Evolutionary conservation across 1,140 invertebrate genomes (phyloP).

Genomic region (Achatina immaculata): DNA sequence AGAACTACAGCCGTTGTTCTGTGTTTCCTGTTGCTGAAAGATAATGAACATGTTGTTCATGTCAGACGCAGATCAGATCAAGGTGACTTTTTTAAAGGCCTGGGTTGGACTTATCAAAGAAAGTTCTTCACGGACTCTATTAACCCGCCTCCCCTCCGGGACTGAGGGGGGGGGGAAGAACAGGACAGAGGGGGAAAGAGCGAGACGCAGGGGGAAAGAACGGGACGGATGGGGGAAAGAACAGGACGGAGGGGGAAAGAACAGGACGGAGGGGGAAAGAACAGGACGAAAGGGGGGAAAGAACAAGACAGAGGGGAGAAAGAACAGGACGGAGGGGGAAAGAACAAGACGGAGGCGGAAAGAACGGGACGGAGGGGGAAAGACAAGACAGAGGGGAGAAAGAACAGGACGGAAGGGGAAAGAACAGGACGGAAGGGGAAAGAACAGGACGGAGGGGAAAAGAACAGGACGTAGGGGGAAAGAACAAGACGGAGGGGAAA

Average conservation of each 20-base stretch:
- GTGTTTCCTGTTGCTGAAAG: too few relatives aligned
- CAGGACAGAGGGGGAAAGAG: not conserved
- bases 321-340: not conserved
- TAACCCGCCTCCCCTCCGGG: too few relatives aligned
- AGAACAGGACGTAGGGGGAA: not conserved
- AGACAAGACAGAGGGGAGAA: not conserved
- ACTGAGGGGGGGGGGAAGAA: not conserved
- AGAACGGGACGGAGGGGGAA: not conserved
- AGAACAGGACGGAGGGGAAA: not conserved
- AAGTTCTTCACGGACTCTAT: too few relatives aligned
- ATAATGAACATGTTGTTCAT: too few relatives aligned
- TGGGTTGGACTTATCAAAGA: too few relatives aligned
- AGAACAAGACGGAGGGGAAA: not conserved
- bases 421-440: not conserved
- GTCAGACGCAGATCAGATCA: too few relatives aligned
- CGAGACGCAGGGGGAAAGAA: not conserved
- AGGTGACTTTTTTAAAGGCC: too few relatives aligned
- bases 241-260: not conserved
- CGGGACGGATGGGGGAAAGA: not conserved
- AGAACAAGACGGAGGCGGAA: not conserved
- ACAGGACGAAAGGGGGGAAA: not conserved
- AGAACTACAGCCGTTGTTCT: too few relatives aligned
- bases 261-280: not conserved
- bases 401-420: not conserved
- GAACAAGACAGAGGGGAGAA: not conserved